phyloP scores from a whole-genome alignment of 2,113 vertebrate genomes.

The Desmodus rotundus region DNA sequence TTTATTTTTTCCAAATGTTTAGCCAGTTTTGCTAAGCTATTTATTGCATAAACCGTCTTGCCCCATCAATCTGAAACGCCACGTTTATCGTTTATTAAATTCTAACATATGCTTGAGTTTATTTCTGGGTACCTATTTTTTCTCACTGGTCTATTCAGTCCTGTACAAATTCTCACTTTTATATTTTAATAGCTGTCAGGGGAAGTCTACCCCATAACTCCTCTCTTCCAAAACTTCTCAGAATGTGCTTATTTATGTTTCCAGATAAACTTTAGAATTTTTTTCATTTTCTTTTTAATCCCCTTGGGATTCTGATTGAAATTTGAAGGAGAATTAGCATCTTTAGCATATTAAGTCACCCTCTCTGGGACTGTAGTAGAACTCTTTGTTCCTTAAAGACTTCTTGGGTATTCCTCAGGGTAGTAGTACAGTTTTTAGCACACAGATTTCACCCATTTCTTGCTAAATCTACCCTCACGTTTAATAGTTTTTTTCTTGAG shows the following conservation, averaged over 20 bases:
- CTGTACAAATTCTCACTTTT: neutral
- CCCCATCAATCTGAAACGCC: neutral
- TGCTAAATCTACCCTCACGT: neutral
- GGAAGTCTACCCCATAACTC: neutral
- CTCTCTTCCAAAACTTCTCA: neutral
- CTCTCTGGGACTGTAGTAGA: neutral
- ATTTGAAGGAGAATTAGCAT: neutral
- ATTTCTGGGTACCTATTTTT: neutral
- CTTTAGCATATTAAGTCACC: neutral
- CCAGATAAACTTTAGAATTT: neutral
- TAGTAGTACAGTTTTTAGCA: neutral
- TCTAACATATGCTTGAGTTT: neutral
- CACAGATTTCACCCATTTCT: neutral
- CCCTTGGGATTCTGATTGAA: neutral
- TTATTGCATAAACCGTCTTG: neutral
- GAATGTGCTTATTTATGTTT: neutral
- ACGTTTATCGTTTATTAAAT: neutral
- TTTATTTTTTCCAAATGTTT: neutral
- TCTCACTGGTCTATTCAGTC: neutral
- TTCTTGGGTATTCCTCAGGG: neutral
- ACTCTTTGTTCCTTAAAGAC: neutral
- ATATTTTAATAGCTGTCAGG: neutral
- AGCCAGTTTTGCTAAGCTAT: conserved; percentile 1
- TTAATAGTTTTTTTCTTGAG: neutral
- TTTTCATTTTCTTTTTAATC: neutral